phyloP scores from a whole-genome alignment of 2,888 invertebrate species.

The Ypsolopha sequella region DNA sequence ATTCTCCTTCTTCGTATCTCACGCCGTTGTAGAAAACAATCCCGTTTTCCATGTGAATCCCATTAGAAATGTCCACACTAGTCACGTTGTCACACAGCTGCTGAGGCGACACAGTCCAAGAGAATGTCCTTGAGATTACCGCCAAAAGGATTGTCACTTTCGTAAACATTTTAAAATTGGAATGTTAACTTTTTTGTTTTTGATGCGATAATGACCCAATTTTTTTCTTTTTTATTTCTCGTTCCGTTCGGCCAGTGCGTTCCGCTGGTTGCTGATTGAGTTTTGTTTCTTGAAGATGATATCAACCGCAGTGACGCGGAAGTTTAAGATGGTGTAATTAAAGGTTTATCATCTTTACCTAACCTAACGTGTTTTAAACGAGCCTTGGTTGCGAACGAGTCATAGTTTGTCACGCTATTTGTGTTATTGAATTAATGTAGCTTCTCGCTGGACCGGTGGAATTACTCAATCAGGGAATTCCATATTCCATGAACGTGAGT shows the following conservation, averaged over 20 bases:
- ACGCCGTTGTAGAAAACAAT: constrained; percentile 19
- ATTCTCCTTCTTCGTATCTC: constrained; percentile 24
- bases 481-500: constrained; percentile 6
- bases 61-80: constrained; percentile 28
- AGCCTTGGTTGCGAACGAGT: neutral
- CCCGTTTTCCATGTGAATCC: constrained; percentile 19
- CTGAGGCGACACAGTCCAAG: constrained; percentile 6
- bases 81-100: constrained; percentile 18
- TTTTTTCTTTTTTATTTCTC: neutral
- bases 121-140: constrained; percentile 12
- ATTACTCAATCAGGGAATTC: constrained; percentile 33
- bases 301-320: neutral
- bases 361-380: neutral
- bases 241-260: neutral
- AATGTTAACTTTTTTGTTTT: too few species aligned
- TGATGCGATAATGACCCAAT: too few species aligned
- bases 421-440: neutral
- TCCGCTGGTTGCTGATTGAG: neutral
- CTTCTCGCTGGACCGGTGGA: constrained; percentile 3
- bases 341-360: neutral
- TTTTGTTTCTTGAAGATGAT: neutral
- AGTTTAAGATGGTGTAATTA: neutral
- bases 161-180: neutral
- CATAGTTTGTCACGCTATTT: neutral
- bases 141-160: constrained; percentile 11